Conservation (phyloP, 2,888 invertebrate species). For the Clostera curtula region DNA sequence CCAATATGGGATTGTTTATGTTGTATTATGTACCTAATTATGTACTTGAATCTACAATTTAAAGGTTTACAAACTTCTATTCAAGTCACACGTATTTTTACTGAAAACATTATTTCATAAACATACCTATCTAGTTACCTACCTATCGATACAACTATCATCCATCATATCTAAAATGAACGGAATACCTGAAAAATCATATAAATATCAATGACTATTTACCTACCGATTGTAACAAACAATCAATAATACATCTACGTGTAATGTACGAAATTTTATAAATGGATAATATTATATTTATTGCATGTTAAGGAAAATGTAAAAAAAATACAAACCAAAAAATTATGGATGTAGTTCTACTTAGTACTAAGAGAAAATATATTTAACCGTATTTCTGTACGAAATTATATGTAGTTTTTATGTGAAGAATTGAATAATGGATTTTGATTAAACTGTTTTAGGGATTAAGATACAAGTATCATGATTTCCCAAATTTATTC, state of each 20-base stretch:
- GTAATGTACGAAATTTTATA: constrained; percentile 54
- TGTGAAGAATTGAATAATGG: constrained; percentile 68
- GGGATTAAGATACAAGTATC: constrained; percentile 50
- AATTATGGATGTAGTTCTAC: constrained; percentile 67
- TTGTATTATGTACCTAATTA: too few relatives aligned
- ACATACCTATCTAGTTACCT: too few relatives aligned
- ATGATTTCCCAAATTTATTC: constrained; percentile 28
- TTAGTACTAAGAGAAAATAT: constrained; percentile 65
- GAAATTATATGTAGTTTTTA: constrained; percentile 76
- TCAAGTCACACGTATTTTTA: too few relatives aligned
- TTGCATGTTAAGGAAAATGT: constrained; percentile 64
- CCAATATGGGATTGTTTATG: too few relatives aligned
- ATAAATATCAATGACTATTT: constrained; percentile 41
- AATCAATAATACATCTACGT: constrained; percentile 39
- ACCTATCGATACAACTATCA: too few relatives aligned
- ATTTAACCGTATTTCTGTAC: constrained; percentile 76
- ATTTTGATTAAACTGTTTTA: constrained; percentile 71
- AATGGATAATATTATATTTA: constrained; percentile 54
- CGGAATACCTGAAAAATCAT: constrained; percentile 62
- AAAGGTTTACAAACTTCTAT: too few relatives aligned
- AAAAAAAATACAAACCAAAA: constrained; percentile 63
- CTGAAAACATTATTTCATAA: too few relatives aligned
- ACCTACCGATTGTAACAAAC: constrained; percentile 55
- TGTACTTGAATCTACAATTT: too few relatives aligned
- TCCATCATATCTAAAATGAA: constrained; percentile 63